A percentile compares a stretch with the other conserved stretches of the same genome.
These are phyloP conservation scores for Eurypyga helias DNA, from an alignment of 2,113 vertebrate genomes.

Conservation along the genomic window DNA sequence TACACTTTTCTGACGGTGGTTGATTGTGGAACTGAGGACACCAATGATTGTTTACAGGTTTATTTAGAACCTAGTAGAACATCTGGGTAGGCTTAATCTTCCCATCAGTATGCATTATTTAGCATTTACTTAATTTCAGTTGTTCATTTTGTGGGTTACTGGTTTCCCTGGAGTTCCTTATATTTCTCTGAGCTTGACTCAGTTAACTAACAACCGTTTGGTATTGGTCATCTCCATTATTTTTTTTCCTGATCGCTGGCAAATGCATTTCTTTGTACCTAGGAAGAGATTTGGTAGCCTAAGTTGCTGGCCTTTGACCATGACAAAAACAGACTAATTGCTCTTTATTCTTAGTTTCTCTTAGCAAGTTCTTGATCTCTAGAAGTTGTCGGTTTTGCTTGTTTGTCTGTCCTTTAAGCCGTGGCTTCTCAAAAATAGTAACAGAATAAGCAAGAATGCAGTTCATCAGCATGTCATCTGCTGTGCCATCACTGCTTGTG, in stretches of 20 bases:
- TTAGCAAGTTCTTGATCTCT: slow-evolving; percentile 21
- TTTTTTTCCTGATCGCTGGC: not conserved
- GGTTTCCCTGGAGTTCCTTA: not conserved
- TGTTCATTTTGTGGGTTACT: not conserved
- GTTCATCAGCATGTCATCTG: slow-evolving; percentile 31
- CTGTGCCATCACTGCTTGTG: slow-evolving; percentile 11
- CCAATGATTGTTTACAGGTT: not conserved
- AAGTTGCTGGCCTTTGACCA: not conserved
- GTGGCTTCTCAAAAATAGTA: not conserved
- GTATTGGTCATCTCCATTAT: not conserved
- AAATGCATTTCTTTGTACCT: not conserved
- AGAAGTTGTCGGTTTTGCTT: not conserved
- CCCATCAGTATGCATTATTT: not conserved
- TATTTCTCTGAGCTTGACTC: not conserved
- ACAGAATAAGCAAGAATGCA: not conserved
- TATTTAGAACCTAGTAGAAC: not conserved
- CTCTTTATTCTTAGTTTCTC: not conserved
- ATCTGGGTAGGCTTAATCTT: not conserved
- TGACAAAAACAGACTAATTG: not conserved
- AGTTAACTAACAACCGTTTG: not conserved
- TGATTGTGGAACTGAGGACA: not conserved
- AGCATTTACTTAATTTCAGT: not conserved
- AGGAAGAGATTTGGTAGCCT: not conserved
- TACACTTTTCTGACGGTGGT: rapidly evolving
- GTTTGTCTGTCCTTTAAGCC: not conserved